Evolutionary conservation across 2,113 vertebrate genomes (phyloP).

Genomic region (Carlito syrichta): DNA sequence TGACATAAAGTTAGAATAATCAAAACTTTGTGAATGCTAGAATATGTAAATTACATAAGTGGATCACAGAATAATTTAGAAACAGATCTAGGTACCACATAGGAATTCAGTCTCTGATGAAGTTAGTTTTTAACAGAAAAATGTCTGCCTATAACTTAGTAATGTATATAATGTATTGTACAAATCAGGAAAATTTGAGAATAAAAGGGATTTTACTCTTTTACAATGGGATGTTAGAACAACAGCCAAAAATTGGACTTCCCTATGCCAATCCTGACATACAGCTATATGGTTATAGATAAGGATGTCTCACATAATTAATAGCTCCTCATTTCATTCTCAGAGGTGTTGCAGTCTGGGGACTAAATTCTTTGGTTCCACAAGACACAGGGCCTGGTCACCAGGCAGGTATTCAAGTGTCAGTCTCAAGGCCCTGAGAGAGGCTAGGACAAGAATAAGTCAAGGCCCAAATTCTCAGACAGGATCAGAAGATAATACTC

Average conservation of each 20-base stretch:
- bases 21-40: not conserved
- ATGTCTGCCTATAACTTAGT: not conserved
- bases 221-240: not conserved
- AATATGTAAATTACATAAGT: not conserved
- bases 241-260: not conserved
- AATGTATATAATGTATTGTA: not conserved
- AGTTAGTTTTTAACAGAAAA: not conserved
- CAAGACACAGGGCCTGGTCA: not conserved
- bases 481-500: not conserved
- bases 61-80: not conserved
- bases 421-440: not conserved
- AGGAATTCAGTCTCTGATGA: not conserved
- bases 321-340: not conserved
- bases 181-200: not conserved
- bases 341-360: not conserved
- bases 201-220: not conserved
- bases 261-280: not conserved
- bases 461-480: not conserved
- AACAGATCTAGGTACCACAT: not conserved
- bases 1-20: not conserved
- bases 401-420: not conserved
- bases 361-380: not conserved
- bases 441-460: not conserved
- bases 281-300: not conserved
- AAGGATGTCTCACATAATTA: not conserved